These are phyloP conservation scores for Pseudorhombus dupliciocellatus DNA, from an alignment of 2,113 vertebrate species.

Conservation along the genomic window DNA sequence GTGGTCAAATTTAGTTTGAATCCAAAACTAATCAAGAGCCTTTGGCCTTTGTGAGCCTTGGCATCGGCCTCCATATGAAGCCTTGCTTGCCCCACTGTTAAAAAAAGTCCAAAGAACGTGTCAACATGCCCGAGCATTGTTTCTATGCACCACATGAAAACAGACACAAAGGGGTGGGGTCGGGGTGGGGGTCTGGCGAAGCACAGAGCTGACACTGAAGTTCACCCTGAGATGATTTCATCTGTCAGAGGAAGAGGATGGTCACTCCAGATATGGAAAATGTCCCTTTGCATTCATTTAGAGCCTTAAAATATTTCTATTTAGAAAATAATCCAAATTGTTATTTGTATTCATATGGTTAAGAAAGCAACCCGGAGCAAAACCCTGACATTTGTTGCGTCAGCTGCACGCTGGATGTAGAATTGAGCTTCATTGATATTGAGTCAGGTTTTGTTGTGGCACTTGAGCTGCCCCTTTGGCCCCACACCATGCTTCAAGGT, in stretches of 20 bases:
- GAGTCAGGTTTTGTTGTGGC: constrained; percentile 46
- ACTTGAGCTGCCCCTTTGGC: constrained; percentile 46
- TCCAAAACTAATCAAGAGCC: constrained; percentile 26
- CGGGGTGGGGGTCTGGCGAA: background rate
- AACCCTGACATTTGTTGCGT: background rate
- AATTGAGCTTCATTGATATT: constrained; percentile 16
- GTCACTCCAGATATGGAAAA: background rate
- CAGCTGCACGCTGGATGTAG: constrained; percentile 5
- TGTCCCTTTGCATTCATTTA: background rate
- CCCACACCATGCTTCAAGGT: constrained; percentile 62
- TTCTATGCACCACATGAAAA: constrained; percentile 25
- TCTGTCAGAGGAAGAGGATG: constrained; percentile 59
- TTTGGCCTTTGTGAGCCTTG: constrained; percentile 41
- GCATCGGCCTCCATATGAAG: constrained; percentile 12
- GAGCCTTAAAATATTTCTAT: background rate
- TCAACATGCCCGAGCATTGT: constrained; percentile 11
- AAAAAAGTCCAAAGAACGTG: constrained; percentile 19
- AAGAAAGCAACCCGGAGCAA: background rate
- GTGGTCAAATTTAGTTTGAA: constrained; percentile 18
- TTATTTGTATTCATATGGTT: background rate
- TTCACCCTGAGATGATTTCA: constrained; percentile 18
- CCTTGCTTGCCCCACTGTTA: constrained; percentile 25
- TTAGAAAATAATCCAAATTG: background rate
- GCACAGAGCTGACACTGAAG: constrained; percentile 4
- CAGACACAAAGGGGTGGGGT: background rate